Percentiles rank a stretch among this genome's conserved stretches.
phyloP scores from a whole-genome alignment of 2,888 invertebrate species.

The Pogonocherus hispidulus region DNA sequence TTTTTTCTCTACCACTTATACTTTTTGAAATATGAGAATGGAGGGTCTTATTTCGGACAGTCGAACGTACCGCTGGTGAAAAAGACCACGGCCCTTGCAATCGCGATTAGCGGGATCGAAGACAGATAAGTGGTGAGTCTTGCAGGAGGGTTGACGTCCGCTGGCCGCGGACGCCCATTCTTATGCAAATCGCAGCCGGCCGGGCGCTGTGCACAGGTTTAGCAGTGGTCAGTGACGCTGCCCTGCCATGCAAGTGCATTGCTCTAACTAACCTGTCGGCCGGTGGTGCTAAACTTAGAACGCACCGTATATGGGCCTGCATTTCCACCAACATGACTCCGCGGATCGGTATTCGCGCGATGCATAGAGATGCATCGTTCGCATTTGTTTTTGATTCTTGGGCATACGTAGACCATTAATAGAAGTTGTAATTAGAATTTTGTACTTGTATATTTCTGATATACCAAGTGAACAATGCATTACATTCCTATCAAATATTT shows the following conservation, averaged over 20 bases:
- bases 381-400: constrained; percentile 16
- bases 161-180: constrained; percentile 48
- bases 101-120: constrained; percentile 26
- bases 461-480: no score
- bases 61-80: constrained; percentile 7
- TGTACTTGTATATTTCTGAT: no score
- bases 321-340: constrained; percentile 29
- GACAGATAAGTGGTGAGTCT: constrained; percentile 31
- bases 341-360: neutral
- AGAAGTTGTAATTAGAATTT: neutral
- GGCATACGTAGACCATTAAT: constrained; percentile 5
- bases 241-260: constrained; percentile 44
- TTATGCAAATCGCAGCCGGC: constrained; percentile 53
- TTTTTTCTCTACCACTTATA: no score
- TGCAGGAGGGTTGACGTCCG: constrained; percentile 52
- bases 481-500: no score
- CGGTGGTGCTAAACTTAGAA: constrained; percentile 35
- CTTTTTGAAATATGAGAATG: no score
- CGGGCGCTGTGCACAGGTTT: constrained; percentile 43
- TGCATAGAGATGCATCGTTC: neutral
- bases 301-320: constrained; percentile 10
- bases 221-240: constrained; percentile 56
- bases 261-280: constrained; percentile 39
- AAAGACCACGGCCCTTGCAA: neutral
- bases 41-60: no score